Conservation (phyloP, 2,888 invertebrate genomes). For the Entomobrya proxima region DNA sequence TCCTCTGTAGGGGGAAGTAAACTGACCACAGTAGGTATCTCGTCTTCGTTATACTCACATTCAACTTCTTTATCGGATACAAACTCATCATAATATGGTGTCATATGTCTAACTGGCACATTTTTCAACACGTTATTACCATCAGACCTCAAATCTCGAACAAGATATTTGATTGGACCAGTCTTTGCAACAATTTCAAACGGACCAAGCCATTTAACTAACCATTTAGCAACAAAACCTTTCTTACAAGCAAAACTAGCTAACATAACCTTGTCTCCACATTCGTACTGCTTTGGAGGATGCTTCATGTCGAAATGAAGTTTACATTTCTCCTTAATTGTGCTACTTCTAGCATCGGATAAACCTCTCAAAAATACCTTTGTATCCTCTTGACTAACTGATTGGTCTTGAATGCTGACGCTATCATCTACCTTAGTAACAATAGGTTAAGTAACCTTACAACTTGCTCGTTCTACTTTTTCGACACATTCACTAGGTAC, state of each 20-base stretch:
- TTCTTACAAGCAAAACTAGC: constrained; percentile 18
- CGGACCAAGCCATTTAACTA: constrained; percentile 48
- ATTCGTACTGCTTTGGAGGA: background rate
- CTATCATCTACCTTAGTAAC: constrained; percentile 15
- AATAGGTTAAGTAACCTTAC: too few relatives aligned
- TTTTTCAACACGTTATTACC: too few relatives aligned
- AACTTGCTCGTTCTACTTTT: too few relatives aligned
- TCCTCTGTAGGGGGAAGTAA: too few relatives aligned
- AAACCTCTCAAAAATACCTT: background rate
- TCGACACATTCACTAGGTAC: background rate
- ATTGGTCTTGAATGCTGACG: background rate
- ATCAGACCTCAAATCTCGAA: too few relatives aligned
- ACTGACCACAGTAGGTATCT: too few relatives aligned
- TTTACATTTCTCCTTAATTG: constrained; percentile 23
- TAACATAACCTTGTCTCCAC: constrained; percentile 23
- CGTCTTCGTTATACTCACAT: too few relatives aligned
- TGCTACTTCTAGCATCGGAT: background rate
- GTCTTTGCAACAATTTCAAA: background rate
- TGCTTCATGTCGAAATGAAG: constrained; percentile 41
- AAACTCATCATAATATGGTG: too few relatives aligned
- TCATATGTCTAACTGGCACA: too few relatives aligned
- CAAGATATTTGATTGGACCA: constrained; percentile 33
- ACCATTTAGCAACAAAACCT: constrained; percentile 25
- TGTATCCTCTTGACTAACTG: background rate
- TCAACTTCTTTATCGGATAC: too few relatives aligned